These are phyloP conservation scores for Drosophila cyrtoloma DNA, from an alignment of 2,888 invertebrate species.

Conservation along the genomic window DNA sequence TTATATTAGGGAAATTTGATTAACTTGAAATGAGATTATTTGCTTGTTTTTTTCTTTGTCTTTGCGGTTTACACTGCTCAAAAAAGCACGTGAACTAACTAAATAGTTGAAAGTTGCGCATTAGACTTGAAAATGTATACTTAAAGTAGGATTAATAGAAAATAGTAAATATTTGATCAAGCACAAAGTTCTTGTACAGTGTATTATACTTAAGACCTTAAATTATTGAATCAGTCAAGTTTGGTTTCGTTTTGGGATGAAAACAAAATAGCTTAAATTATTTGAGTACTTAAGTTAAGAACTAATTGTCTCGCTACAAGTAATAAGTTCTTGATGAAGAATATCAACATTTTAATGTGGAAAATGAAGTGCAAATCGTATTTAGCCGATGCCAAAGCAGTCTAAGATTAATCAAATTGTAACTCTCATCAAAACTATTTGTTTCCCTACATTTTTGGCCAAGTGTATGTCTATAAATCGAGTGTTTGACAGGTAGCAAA, in stretches of 20 bases:
- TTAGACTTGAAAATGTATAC: no score
- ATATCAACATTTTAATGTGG: background rate
- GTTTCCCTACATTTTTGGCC: background rate
- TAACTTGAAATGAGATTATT: background rate
- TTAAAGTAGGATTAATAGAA: no score
- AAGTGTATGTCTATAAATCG: constrained; percentile 36
- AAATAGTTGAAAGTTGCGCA: background rate
- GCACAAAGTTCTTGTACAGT: background rate
- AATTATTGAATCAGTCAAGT: background rate
- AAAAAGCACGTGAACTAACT: background rate
- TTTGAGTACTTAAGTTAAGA: no score
- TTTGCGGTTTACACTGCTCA: background rate
- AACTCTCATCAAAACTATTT: background rate
- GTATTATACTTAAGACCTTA: background rate
- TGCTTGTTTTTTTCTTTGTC: background rate
- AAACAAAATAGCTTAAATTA: no score
- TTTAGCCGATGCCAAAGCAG: background rate
- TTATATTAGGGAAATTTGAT: background rate
- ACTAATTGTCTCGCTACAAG: no score
- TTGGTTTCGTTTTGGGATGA: background rate
- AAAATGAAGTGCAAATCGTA: background rate
- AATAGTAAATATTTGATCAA: background rate
- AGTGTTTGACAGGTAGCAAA: constrained; percentile 46
- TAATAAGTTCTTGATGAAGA: background rate
- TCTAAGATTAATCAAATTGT: background rate